Conservation (phyloP, 2,797 vertebrate genomes). For the Tinamus major region DNA sequence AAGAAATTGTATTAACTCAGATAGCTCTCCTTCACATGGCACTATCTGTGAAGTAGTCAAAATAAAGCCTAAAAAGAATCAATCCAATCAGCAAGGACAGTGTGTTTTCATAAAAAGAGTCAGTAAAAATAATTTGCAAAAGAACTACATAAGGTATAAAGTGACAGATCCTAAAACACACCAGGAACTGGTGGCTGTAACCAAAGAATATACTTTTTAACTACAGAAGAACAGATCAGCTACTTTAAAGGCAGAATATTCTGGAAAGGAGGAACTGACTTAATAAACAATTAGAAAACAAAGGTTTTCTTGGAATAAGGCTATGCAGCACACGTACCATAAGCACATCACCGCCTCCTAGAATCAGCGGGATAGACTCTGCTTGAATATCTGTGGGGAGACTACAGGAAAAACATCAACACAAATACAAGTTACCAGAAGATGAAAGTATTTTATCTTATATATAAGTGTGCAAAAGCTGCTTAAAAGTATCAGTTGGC, state of each 20-base stretch:
- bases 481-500: rapidly evolving
- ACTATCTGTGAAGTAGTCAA: not conserved
- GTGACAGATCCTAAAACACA: not conserved
- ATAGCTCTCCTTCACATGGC: not conserved
- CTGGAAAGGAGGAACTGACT: not conserved
- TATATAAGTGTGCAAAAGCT: not conserved
- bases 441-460: not conserved
- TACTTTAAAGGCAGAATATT: not conserved
- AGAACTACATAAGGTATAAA: not conserved
- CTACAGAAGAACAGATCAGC: not conserved
- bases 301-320: rapidly evolving
- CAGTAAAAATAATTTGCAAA: not conserved
- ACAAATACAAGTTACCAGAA: rapidly evolving
- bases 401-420: slow-evolving; percentile 72
- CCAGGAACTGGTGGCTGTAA: not conserved
- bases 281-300: not conserved
- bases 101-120: not conserved
- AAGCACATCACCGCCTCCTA: slow-evolving; percentile 97
- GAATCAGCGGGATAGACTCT: slow-evolving; percentile 94
- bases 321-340: slow-evolving; percentile 84
- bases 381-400: slow-evolving; percentile 98
- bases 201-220: not conserved
- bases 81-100: not conserved
- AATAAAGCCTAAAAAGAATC: not conserved
- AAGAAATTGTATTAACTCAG: not conserved